Evolutionary conservation across 2,113 vertebrate genomes (phyloP), one percentile per base, ranked within the genome.

Genomic region (Grantiella picta): DNA sequence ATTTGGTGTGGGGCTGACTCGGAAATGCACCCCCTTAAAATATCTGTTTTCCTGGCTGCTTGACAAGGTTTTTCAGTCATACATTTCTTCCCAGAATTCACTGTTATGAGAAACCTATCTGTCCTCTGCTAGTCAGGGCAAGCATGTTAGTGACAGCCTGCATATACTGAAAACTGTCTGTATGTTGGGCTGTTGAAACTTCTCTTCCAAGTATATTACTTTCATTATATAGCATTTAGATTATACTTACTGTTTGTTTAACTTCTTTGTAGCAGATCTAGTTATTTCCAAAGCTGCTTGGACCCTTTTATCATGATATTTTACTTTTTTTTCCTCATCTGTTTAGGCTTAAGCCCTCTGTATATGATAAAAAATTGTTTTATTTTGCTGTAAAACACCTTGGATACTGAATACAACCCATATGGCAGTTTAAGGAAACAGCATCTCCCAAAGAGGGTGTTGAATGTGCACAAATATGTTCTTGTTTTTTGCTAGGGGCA

Each of bases 391-490:
- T 91, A 86, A 95, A 95, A 91, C 95, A 96, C 96, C 93, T 96
- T 95, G 95, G 94, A 92, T 89, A 95, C 73, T 3, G 92, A 96
- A 95, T 87, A 95, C 40, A 94, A 79, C 92, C 95, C 96, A 96
- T 95, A 95, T 94, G 95, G 95, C 78, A 75, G 81, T 89, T 75
- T 78, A 72, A 94, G 94, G 92, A 95, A 96, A 94, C 77, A 92
- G 52, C 77, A 94, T 95, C 83, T 97, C 95, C 96, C 96, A 96
- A 94, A 94, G 92, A 97, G 93, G 91, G 91, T 95, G 95, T 96
- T 92, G 95, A 96, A 96, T 96, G 73, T 95, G 70, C 96, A 94
- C 77, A 95, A 95, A 91, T 95, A 89, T 87, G 92, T 91, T 83
- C 94, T 96, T 92, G 86, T 89, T 95, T 97, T 96, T 91, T 19